Percentiles rank a stretch among this genome's conserved stretches.
Evolutionary conservation across 2,113 vertebrate genomes (phyloP).

Genomic region (Serinus canaria): DNA sequence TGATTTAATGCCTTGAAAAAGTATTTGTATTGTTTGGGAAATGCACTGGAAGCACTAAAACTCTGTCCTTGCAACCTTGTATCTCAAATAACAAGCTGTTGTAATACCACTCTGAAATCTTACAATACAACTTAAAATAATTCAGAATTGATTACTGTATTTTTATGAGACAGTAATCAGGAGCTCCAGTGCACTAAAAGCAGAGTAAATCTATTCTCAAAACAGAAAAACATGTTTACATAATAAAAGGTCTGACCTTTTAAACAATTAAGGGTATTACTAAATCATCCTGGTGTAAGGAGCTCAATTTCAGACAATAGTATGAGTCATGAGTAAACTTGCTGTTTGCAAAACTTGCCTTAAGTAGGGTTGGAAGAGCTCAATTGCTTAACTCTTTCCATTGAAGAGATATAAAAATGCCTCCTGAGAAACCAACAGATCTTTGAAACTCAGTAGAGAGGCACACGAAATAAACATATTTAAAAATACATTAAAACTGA

Average conservation of each 20-base stretch:
- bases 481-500: neutral
- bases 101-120: neutral
- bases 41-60: neutral
- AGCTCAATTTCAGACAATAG: conserved; percentile 44
- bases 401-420: neutral
- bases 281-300: conserved; percentile 8
- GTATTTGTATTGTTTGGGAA: neutral
- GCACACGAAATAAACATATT: neutral
- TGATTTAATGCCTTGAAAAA: neutral
- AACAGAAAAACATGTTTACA: conserved; percentile 20
- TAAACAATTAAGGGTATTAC: conserved; percentile 19
- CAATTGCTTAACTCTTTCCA: neutral
- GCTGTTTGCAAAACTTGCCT: conserved; percentile 1
- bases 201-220: neutral
- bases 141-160: neutral
- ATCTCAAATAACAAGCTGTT: neutral
- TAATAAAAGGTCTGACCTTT: conserved; percentile 54
- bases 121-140: neutral
- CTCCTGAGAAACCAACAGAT: neutral
- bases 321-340: conserved; percentile 24
- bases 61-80: neutral
- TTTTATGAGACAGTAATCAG: neutral
- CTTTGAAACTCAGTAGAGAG: neutral
- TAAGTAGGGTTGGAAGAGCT: neutral
- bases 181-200: neutral